Percentiles rank a stretch among this genome's conserved stretches.
These are phyloP conservation scores for Pedetes capensis DNA, from an alignment of 2,113 vertebrate genomes.

Conservation along the genomic window DNA sequence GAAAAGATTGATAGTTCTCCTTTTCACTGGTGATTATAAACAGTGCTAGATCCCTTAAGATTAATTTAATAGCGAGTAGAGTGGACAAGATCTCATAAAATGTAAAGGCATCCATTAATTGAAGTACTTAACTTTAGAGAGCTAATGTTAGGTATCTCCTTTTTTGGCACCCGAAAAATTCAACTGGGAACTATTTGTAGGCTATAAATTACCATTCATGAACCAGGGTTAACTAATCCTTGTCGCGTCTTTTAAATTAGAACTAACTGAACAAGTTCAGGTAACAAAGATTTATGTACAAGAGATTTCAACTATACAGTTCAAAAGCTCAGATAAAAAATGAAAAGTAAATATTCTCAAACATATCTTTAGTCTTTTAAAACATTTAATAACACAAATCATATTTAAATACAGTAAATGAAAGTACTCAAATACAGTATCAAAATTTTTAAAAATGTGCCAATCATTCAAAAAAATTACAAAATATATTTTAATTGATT, in stretches of 20 bases:
- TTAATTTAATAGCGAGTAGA: slow-evolving; percentile 78
- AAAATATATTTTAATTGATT: neutral
- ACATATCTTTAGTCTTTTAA: slow-evolving; percentile 26
- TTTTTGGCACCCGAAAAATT: slow-evolving; percentile 77
- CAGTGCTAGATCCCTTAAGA: slow-evolving; percentile 77
- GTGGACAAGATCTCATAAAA: slow-evolving; percentile 81
- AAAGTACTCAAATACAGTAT: neutral
- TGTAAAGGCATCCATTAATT: slow-evolving; percentile 81
- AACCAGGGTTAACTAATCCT: slow-evolving; percentile 51
- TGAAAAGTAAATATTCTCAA: neutral
- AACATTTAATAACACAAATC: neutral
- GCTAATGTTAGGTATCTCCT: slow-evolving; percentile 78
- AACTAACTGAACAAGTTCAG: slow-evolving; percentile 48
- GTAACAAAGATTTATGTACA: slow-evolving; percentile 28
- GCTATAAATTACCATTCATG: slow-evolving; percentile 74
- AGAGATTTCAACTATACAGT: slow-evolving; percentile 6
- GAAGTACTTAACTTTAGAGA: slow-evolving; percentile 79
- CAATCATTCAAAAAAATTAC: neutral
- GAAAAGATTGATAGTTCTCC: slow-evolving; percentile 66
- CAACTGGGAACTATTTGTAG: slow-evolving; percentile 76
- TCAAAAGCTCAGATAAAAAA: neutral
- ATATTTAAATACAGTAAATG: neutral
- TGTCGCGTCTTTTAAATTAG: slow-evolving; percentile 20
- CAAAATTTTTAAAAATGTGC: neutral
- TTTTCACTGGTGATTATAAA: slow-evolving; percentile 79